These are phyloP conservation scores for Sebastes cheni DNA, from an alignment of 2,797 vertebrate genomes.

Conservation along the genomic window DNA sequence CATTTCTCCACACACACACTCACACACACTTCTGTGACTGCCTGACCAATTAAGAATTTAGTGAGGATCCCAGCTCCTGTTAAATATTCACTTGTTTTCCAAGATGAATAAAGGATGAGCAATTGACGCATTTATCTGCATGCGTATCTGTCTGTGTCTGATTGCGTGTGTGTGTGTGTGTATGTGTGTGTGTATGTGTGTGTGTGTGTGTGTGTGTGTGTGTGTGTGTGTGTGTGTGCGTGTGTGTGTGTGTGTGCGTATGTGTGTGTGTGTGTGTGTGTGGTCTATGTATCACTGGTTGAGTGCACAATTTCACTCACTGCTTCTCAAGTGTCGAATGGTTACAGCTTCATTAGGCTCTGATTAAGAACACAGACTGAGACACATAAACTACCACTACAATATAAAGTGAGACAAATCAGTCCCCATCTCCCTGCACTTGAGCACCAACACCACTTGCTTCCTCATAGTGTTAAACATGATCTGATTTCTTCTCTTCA, in stretches of 20 bases:
- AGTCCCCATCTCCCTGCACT: not conserved
- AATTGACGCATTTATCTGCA: constrained; percentile 71
- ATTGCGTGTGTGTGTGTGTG: not conserved
- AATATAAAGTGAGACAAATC: not conserved
- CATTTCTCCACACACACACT: not conserved
- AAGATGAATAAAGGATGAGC: constrained; percentile 84
- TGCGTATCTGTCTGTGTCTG: constrained; percentile 1
- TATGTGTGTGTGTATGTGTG: too few relatives aligned
- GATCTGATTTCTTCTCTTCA: not conserved
- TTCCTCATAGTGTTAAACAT: not conserved
- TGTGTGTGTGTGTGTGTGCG: not conserved
- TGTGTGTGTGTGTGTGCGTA: not conserved
- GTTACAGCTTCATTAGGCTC: constrained; percentile 49
- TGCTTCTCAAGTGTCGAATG: constrained; percentile 28
- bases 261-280: not conserved
- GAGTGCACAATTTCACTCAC: constrained; percentile 28
- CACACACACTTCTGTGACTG: constrained; percentile 55
- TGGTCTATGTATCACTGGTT: constrained; percentile 12
- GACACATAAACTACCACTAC: not conserved
- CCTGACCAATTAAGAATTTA: constrained; percentile 82
- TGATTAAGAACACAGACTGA: constrained; percentile 37
- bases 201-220: not conserved
- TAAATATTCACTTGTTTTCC: constrained; percentile 86
- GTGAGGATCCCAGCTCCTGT: constrained; percentile 73
- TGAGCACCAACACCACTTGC: not conserved